These are phyloP conservation scores for Eulemur albifrons DNA, from an alignment of 2,797 vertebrate species.

Conservation along the genomic window DNA sequence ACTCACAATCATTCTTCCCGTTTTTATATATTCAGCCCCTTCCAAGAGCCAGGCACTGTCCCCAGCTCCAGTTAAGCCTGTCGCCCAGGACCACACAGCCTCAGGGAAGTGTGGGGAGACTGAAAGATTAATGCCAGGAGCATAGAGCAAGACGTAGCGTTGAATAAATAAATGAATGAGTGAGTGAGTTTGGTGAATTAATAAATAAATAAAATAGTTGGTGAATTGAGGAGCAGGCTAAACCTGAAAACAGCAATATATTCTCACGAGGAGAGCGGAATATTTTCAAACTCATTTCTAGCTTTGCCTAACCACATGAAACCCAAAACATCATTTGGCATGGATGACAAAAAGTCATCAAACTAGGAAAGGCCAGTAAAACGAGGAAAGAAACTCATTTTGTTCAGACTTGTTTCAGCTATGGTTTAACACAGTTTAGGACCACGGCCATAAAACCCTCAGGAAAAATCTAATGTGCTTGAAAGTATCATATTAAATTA, in stretches of 20 bases:
- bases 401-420: conserved; percentile 61
- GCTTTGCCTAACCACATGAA: conserved; percentile 28
- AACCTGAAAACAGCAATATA: conserved; percentile 56
- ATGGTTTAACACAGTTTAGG: conserved; percentile 55
- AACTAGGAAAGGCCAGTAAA: conserved; percentile 55
- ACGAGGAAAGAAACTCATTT: conserved; percentile 61
- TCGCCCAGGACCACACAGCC: not conserved
- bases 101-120: not conserved
- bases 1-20: not conserved
- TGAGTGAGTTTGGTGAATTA: conserved; percentile 64
- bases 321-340: conserved; percentile 58
- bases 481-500: conserved; percentile 78
- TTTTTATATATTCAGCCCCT: not conserved
- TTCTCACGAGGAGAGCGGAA: conserved; percentile 45
- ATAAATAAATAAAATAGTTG: conserved; percentile 69
- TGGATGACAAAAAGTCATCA: conserved; percentile 39
- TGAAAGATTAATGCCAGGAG: conserved; percentile 43
- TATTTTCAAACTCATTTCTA: conserved; percentile 65
- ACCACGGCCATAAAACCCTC: not conserved
- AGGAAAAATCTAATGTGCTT: conserved; percentile 64
- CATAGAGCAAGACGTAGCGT: not conserved
- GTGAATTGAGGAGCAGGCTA: conserved; percentile 47
- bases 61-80: not conserved
- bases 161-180: conserved; percentile 66
- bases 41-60: not conserved